Conservation (phyloP, 2,888 invertebrate genomes). For the Meteorus colon region DNA sequence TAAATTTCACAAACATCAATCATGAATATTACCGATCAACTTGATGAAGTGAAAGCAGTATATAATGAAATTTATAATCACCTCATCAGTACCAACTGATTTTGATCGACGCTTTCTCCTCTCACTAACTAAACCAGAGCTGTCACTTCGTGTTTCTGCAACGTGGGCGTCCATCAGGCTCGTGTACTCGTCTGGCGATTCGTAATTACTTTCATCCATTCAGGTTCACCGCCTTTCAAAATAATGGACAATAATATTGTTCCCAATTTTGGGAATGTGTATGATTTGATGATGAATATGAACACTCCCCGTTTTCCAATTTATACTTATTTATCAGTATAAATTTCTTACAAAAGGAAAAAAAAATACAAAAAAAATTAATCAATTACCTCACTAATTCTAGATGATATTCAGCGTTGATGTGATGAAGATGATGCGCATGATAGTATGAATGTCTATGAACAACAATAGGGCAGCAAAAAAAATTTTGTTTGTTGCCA, state of each 20-base stretch:
- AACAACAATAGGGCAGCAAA: neutral
- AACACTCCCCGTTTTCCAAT: neutral
- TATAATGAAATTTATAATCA: constrained; percentile 55
- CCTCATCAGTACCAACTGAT: constrained; percentile 69
- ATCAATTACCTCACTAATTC: constrained; percentile 20
- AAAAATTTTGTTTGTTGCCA: neutral
- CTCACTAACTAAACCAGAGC: constrained; percentile 74
- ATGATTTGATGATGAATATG: neutral
- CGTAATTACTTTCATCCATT: constrained; percentile 77
- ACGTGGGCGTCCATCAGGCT: constrained; percentile 92
- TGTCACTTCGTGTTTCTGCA: constrained; percentile 78
- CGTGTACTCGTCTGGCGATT: constrained; percentile 82
- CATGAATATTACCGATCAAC: constrained; percentile 24
- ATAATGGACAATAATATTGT: constrained; percentile 20
- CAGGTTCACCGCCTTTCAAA: constrained; percentile 53
- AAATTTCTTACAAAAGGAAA: neutral
- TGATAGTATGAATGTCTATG: neutral
- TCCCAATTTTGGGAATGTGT: neutral
- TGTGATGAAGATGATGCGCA: neutral
- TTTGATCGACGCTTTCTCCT: constrained; percentile 77
- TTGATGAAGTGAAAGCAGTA: neutral
- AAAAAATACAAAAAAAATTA: neutral
- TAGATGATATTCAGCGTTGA: constrained; percentile 11
- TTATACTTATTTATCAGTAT: neutral
- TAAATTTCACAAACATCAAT: constrained; percentile 44